Conservation (phyloP, 2,888 invertebrate genomes). For the Notodonta dromedarius region DNA sequence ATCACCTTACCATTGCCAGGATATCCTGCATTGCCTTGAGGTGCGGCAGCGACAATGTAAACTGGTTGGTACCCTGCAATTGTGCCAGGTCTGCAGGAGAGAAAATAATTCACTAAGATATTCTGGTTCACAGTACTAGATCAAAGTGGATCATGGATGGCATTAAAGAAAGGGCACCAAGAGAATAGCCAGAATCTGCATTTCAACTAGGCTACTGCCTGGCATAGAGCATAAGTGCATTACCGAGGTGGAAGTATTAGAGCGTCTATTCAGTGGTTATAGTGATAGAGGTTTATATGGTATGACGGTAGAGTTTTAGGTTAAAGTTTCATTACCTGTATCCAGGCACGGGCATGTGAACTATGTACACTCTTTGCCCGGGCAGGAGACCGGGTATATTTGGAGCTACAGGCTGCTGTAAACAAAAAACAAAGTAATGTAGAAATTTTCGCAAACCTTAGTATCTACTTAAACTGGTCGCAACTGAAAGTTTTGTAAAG, state of each 20-base stretch:
- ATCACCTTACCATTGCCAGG: slow-evolving; percentile 51
- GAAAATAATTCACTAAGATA: neutral
- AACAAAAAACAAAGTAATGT: slow-evolving; percentile 19
- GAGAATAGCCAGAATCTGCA: no score
- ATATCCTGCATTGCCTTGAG: slow-evolving; percentile 60
- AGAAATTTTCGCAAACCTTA: neutral
- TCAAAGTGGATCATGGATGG: no score
- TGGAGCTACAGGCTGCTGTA: slow-evolving; percentile 64
- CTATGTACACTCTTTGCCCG: slow-evolving; percentile 84
- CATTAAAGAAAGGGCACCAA: no score
- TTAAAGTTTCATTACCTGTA: slow-evolving; percentile 53
- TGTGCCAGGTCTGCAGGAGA: slow-evolving; percentile 64
- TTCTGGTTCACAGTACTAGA: no score
- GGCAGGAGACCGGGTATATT: slow-evolving; percentile 70
- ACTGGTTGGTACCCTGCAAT: slow-evolving; percentile 76
- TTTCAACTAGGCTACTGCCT: no score
- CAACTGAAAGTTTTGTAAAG: no score
- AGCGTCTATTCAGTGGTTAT: neutral
- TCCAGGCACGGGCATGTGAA: slow-evolving; percentile 82
- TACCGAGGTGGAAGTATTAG: no score
- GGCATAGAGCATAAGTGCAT: no score
- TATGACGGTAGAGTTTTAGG: no score
- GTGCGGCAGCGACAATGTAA: slow-evolving; percentile 71
- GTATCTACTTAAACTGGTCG: no score
- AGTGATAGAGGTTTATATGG: no score